A percentile compares a stretch with the other conserved stretches of the same genome.
phyloP scores from a whole-genome alignment of 2,113 vertebrate genomes.

The Saguinus midas region DNA sequence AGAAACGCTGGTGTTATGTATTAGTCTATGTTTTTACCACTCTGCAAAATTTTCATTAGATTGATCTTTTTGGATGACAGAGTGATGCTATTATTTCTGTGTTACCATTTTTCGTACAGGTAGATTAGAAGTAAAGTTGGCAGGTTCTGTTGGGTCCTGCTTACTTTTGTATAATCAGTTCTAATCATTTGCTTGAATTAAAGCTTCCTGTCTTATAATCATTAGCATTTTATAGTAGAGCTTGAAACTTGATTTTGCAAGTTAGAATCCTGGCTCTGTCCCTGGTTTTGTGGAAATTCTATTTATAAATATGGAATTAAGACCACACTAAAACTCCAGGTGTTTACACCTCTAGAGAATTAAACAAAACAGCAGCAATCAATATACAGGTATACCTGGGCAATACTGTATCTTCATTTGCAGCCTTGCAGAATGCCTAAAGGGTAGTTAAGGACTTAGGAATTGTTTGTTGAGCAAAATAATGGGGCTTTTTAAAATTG shows the following conservation, averaged over 20 bases:
- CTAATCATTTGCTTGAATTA: not conserved
- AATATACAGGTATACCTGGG: not conserved
- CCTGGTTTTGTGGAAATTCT: conserved; percentile 25
- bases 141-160: not conserved
- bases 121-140: not conserved
- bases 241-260: not conserved
- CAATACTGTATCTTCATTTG: not conserved
- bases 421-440: not conserved
- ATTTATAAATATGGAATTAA: not conserved
- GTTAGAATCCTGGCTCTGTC: not conserved
- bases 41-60: not conserved
- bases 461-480: not conserved
- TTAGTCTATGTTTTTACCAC: not conserved
- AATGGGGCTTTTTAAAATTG: not conserved
- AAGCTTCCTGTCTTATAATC: not conserved
- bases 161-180: not conserved
- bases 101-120: not conserved
- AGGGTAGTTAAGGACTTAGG: not conserved
- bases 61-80: not conserved
- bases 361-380: not conserved
- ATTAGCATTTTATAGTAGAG: not conserved
- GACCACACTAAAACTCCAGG: not conserved
- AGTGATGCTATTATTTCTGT: not conserved
- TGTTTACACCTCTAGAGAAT: conserved; percentile 9
- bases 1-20: not conserved